Percentiles rank a stretch among this genome's conserved stretches.
Evolutionary conservation across 2,797 vertebrate genomes (phyloP).

Genomic region (Cygnus olor): DNA sequence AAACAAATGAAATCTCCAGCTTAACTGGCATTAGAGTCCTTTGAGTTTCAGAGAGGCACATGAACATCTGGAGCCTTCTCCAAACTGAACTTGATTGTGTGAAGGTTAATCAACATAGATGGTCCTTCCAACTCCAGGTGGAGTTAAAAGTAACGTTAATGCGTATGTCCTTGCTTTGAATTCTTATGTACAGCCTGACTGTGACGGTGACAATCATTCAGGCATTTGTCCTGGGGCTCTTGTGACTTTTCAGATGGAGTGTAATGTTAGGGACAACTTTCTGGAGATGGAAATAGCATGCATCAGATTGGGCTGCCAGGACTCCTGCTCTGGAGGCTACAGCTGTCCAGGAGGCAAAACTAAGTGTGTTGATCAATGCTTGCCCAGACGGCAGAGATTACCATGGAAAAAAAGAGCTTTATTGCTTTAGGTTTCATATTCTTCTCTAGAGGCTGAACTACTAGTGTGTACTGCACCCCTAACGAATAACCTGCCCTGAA

Average conservation of each 20-base stretch:
- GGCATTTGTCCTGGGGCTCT: slow-evolving; percentile 1
- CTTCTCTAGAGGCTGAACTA: slow-evolving; percentile 56
- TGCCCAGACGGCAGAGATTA: slow-evolving; percentile 37
- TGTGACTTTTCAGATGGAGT: neutral
- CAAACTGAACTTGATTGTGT: neutral
- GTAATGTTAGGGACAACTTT: neutral
- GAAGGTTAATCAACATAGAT: neutral
- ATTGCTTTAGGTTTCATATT: slow-evolving; percentile 42
- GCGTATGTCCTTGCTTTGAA: neutral
- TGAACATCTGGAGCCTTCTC: slow-evolving; percentile 14
- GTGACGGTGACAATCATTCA: neutral
- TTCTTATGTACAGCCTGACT: neutral
- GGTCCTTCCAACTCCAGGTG: neutral
- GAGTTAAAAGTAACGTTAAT: neutral
- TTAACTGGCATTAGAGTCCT: neutral
- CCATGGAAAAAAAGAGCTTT: neutral
- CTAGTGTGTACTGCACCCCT: slow-evolving; percentile 51
- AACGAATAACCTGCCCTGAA: slow-evolving; percentile 70
- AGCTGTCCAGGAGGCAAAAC: slow-evolving; percentile 31
- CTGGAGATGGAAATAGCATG: neutral
- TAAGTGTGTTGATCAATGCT: slow-evolving; percentile 25
- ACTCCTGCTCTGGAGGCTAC: neutral
- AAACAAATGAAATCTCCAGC: neutral
- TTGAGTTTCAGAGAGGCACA: neutral
- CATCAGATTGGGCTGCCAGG: neutral